A percentile compares a stretch with the other conserved stretches of the same genome.
phyloP scores from a whole-genome alignment of 2,113 vertebrate species.

The Microtus ochrogaster region DNA sequence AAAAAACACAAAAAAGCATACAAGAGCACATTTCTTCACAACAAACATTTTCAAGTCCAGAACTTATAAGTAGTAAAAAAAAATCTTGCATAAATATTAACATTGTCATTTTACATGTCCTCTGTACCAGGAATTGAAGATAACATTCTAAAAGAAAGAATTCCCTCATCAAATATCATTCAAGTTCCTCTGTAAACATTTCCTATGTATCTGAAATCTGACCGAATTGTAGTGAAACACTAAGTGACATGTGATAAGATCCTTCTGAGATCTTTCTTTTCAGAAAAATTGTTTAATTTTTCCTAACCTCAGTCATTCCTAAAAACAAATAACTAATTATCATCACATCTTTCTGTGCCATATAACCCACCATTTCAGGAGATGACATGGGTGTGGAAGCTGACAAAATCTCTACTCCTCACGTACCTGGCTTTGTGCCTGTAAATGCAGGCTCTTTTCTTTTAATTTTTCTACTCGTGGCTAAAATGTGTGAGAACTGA shows the following conservation, averaged over 20 bases:
- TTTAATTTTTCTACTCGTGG: neutral
- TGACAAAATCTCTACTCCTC: neutral
- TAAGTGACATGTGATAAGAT: neutral
- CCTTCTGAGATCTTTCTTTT: neutral
- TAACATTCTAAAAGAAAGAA: neutral
- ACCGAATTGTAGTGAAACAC: neutral
- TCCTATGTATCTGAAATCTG: neutral
- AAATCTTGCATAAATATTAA: neutral
- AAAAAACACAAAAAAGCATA: neutral
- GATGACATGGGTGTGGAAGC: neutral
- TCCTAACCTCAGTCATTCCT: neutral
- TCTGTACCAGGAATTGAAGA: neutral
- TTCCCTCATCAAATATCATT: neutral
- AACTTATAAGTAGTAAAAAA: conserved; percentile 30
- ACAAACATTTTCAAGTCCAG: neutral
- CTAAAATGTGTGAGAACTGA: neutral
- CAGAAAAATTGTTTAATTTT: neutral
- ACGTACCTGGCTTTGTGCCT: neutral
- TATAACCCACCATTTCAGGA: neutral
- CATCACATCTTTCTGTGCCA: neutral
- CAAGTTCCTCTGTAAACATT: neutral
- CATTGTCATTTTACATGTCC: neutral
- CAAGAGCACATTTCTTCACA: neutral
- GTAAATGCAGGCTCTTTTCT: neutral
- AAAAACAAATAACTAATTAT: neutral